Conservation (phyloP, 2,797 vertebrate genomes). For the Telmatherina bonti region DNA sequence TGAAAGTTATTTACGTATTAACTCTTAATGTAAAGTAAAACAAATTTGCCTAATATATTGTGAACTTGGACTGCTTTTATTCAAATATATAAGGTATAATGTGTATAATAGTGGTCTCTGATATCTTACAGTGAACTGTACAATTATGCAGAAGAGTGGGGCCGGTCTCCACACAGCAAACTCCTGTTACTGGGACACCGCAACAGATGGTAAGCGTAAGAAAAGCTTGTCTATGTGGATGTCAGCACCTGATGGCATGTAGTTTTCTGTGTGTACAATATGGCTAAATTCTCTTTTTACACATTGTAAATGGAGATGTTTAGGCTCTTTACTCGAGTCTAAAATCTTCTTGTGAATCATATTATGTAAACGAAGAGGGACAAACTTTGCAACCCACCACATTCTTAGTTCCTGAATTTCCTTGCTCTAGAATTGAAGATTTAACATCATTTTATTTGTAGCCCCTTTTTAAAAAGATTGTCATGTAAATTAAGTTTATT, state of each 20-base stretch:
- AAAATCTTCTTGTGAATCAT: too few species aligned
- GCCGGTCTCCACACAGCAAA: conserved; percentile 97
- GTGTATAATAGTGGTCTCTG: conserved; percentile 2
- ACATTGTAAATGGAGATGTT: not conserved
- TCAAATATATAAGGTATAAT: not conserved
- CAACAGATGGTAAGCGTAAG: conserved; percentile 89
- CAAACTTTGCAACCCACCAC: not conserved
- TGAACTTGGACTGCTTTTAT: not conserved
- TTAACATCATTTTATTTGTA: not conserved
- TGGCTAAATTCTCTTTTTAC: not conserved
- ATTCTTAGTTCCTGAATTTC: too few species aligned
- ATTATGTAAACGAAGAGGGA: not conserved
- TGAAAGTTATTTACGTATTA: too few species aligned
- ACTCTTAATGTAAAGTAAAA: not conserved
- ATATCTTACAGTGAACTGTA: conserved; percentile 90
- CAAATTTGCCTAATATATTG: not conserved
- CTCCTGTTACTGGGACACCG: conserved; percentile 97
- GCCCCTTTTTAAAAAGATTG: too few species aligned
- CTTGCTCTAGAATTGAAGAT: not conserved
- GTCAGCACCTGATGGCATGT: too few species aligned
- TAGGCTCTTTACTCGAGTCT: too few species aligned
- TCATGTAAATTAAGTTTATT: too few species aligned
- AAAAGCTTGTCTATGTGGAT: too few species aligned
- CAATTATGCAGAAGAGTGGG: conserved; percentile 94
- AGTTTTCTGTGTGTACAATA: not conserved